Base-by-base conservation (phyloP, 2,113 vertebrate genomes). In the Halcyon malimbica region DNA sequence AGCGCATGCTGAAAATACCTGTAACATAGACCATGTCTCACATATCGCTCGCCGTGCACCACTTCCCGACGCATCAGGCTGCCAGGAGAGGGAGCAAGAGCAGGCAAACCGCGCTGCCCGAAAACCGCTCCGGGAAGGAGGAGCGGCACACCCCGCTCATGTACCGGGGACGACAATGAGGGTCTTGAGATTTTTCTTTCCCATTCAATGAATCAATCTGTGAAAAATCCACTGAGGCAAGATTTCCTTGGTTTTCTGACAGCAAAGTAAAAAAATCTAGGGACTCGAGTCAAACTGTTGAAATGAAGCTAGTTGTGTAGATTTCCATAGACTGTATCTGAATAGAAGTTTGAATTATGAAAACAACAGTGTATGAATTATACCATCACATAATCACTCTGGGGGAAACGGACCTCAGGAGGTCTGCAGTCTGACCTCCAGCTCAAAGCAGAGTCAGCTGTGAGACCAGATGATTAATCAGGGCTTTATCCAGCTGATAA, bases 1-100 rank as follows among this genome's bases (percentile, higher is more conserved):
- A 4, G 5, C 59, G 57, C 42, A 4, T 6, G 46, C 63, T 14
- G 39, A 29, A 19, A 28, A 12, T 9, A 18, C 1, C 31, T 15
- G 6, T 29, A 7, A 24, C 6, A 10, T 1, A 35, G 46, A 10
- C 10, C 1, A 1, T 0, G 25, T 5, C 41, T 31, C 64, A 1
- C 31, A 3, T 1, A 6, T 28, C 10, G 39, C 23, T 16, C 3
- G 15, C 48, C 4, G 29, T 3, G 35, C 50, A 21, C 2, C 14
- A 5, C 37, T 14, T 8, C 9, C 90, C 15, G 54, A 37, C 31
- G 18, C 33, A 11, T 2, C 48, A 6, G 65, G 10, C 21, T 20
- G 51, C 79, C 94, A 44, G 83, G 1, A 95, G 91, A 91, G 94
- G 94, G 94, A 88, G 94, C 68, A 84, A 35, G 37, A 24, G 5